Evolutionary conservation across 2,113 vertebrate species (phyloP).

Genomic region (Ictidomys tridecemlineatus): DNA sequence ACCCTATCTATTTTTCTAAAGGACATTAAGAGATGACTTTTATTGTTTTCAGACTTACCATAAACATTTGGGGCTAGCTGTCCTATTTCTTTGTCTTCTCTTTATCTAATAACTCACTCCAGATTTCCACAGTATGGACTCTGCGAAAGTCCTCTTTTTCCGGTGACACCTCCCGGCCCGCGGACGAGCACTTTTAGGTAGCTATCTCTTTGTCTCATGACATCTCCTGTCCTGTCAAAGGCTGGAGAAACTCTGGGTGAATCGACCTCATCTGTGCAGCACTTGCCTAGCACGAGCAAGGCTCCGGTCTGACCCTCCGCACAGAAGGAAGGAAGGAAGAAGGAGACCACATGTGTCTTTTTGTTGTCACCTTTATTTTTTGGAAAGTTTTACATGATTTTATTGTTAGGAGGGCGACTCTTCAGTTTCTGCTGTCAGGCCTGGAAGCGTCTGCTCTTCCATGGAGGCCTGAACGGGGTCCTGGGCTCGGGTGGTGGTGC

Average conservation of each 20-base stretch:
- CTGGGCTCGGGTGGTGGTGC: neutral
- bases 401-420: neutral
- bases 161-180: rapidly evolving
- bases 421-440: neutral
- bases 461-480: neutral
- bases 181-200: neutral
- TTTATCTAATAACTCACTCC: neutral
- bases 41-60: neutral
- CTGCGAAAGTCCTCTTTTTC: neutral
- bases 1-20: neutral
- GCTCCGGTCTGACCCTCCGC: neutral
- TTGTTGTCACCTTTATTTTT: neutral
- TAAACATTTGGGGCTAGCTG: neutral
- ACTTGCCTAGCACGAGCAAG: neutral
- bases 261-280: neutral
- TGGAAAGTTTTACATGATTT: neutral
- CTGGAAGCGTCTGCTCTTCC: neutral
- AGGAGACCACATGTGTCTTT: neutral
- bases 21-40: neutral
- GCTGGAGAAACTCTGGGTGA: neutral
- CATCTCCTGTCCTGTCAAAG: neutral
- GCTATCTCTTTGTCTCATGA: neutral
- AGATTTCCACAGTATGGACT: neutral
- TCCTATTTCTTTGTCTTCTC: neutral
- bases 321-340: neutral